These are phyloP conservation scores for Echinops telfairi DNA, from an alignment of 2,113 vertebrate genomes.

Conservation along the genomic window DNA sequence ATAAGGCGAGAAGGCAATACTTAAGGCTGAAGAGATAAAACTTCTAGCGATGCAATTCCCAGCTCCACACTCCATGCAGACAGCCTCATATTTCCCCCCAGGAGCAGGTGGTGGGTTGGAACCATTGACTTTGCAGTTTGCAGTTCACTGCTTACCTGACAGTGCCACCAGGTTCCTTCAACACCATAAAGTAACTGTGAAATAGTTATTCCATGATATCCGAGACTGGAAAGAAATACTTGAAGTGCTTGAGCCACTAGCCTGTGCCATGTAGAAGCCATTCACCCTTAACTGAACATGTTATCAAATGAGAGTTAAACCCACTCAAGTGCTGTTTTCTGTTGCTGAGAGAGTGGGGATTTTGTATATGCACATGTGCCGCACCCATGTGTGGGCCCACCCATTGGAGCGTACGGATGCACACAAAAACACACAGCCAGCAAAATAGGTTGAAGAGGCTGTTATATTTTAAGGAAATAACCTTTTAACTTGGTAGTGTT, in stretches of 20 bases:
- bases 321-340: background rate
- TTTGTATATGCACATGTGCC: background rate
- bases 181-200: too few relatives aligned
- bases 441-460: background rate
- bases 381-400: too few relatives aligned
- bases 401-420: background rate
- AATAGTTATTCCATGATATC: background rate
- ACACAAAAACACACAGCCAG: background rate
- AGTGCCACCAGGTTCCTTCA: background rate
- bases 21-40: background rate
- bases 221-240: background rate
- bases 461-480: slow-evolving; percentile 40
- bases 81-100: too few relatives aligned
- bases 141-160: too few relatives aligned
- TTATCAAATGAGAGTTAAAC: background rate
- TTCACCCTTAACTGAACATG: slow-evolving; percentile 7
- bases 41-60: background rate
- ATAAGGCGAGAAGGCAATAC: background rate
- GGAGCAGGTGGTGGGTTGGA: too few relatives aligned
- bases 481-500: slow-evolving; percentile 17
- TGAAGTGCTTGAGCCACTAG: background rate
- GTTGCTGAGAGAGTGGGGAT: background rate
- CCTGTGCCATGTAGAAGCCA: background rate
- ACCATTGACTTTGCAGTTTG: too few relatives aligned
- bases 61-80: too few relatives aligned